Evolutionary conservation across 2,888 invertebrate species (phyloP).

Genomic region (Tubulanus polymorphus): DNA sequence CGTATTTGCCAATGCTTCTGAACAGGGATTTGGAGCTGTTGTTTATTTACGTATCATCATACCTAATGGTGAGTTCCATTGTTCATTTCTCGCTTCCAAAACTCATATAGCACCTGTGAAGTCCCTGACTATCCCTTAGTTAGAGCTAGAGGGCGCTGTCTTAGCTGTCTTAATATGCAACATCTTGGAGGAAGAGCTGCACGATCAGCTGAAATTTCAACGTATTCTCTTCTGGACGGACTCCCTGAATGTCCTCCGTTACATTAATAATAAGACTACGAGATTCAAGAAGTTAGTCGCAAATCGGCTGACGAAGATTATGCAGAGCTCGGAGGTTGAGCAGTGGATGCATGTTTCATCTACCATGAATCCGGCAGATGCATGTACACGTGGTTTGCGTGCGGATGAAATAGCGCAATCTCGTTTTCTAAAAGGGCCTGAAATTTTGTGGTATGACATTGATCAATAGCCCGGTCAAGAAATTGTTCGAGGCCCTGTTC

Average conservation of each 20-base stretch:
- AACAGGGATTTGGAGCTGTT: too few species aligned
- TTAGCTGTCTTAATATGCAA: neutral
- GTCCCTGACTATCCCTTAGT: neutral
- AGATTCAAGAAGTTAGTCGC: neutral
- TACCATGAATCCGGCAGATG: neutral
- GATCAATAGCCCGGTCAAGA: too few species aligned
- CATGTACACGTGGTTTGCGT: neutral
- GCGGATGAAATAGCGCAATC: neutral
- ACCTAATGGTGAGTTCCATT: too few species aligned
- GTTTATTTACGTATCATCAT: too few species aligned
- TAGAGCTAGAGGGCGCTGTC: neutral
- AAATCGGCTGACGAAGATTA: neutral
- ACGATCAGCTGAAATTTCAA: neutral
- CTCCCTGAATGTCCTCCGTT: neutral
- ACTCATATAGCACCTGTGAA: neutral
- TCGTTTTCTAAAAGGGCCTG: too few species aligned
- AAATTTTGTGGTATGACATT: too few species aligned
- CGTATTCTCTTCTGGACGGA: conserved; percentile 3
- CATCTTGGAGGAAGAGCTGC: neutral
- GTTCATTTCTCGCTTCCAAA: neutral
- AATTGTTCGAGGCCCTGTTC: too few species aligned
- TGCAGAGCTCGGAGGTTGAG: neutral
- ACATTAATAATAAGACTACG: neutral
- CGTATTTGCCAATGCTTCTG: too few species aligned
- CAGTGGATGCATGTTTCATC: neutral